These are phyloP conservation scores for Anolis sagrei DNA, from an alignment of 2,113 vertebrate genomes.

Conservation along the genomic window DNA sequence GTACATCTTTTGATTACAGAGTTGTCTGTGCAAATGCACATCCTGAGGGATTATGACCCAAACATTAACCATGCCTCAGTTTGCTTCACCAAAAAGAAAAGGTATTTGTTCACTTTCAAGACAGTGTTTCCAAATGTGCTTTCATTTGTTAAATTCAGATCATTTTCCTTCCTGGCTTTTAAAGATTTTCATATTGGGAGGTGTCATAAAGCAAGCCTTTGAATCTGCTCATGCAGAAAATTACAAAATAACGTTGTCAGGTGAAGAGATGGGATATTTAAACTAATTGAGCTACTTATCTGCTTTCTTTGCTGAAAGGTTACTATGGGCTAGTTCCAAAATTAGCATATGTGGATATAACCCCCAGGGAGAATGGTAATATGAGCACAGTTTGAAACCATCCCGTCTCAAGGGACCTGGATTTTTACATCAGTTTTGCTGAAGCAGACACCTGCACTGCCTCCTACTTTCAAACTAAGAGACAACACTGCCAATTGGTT, in stretches of 20 bases:
- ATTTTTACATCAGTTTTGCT: background rate
- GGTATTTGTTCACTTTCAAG: background rate
- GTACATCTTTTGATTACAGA: background rate
- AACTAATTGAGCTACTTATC: background rate
- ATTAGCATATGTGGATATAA: background rate
- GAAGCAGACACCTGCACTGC: no score
- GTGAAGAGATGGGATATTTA: constrained; percentile 23
- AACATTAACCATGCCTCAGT: constrained; percentile 6
- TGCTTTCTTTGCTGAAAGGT: background rate
- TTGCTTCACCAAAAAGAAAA: background rate
- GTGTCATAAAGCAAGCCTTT: background rate
- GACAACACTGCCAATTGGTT: background rate
- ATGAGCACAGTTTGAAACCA: background rate
- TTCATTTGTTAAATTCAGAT: background rate
- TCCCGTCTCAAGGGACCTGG: background rate
- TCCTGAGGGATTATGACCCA: background rate
- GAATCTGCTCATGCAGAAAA: constrained; percentile 9
- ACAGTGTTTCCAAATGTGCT: background rate
- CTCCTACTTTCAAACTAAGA: background rate
- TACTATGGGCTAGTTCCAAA: background rate
- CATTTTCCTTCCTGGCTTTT: background rate
- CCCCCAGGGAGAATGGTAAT: background rate
- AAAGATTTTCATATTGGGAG: constrained; percentile 17
- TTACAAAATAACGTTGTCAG: background rate
- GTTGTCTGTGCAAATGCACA: background rate